phyloP scores from a whole-genome alignment of 2,797 vertebrate species.

The Trichosurus vulpecula region DNA sequence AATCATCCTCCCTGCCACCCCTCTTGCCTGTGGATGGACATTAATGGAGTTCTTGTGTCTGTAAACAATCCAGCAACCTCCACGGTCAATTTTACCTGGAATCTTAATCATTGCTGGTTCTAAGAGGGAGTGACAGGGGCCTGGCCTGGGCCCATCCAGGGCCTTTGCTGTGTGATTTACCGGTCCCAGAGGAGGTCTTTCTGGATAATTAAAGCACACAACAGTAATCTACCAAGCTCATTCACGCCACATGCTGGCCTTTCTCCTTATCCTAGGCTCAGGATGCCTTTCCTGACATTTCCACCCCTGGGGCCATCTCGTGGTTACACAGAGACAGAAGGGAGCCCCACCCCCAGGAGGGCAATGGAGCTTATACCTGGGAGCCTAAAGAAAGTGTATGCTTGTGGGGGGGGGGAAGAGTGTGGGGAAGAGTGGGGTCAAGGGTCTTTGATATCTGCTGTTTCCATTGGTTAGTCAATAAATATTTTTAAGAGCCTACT shows the following conservation, averaged over 20 bases:
- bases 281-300: neutral
- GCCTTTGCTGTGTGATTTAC: constrained; percentile 54
- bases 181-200: constrained; percentile 69
- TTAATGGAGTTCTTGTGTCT: constrained; percentile 45
- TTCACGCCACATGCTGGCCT: neutral
- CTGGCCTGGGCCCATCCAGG: constrained; percentile 53
- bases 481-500: neutral
- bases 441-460: neutral
- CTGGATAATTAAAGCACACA: constrained; percentile 68
- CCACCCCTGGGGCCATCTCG: neutral
- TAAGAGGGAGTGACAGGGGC: constrained; percentile 55
- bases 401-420: neutral
- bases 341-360: neutral
- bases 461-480: neutral
- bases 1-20: neutral
- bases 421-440: neutral
- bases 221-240: constrained; percentile 43
- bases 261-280: neutral
- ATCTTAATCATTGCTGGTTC: constrained; percentile 73
- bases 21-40: constrained; percentile 12
- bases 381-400: neutral
- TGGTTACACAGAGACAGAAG: neutral
- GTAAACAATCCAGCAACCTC: constrained; percentile 53
- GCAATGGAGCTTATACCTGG: neutral
- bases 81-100: constrained; percentile 65